phyloP scores from a whole-genome alignment of 1,140 invertebrate genomes.

The Aphaenogaster floridana region DNA sequence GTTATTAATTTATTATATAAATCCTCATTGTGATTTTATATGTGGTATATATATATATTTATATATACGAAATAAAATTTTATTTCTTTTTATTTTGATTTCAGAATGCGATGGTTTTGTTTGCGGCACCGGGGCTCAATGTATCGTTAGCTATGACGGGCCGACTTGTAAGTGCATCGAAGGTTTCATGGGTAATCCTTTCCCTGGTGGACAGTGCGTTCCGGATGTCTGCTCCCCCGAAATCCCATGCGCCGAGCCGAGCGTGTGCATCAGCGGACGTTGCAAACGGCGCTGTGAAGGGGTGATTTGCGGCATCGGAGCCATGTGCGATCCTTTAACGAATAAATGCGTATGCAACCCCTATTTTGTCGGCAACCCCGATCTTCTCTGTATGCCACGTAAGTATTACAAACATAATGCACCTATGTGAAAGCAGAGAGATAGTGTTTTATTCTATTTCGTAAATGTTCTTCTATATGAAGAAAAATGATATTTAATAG shows the following conservation, averaged over 20 bases:
- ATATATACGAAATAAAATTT: background rate
- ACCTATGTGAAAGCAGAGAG: background rate
- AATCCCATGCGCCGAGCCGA: constrained; percentile 92
- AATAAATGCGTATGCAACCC: constrained; percentile 95
- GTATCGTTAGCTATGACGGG: constrained; percentile 94
- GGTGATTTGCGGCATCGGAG: constrained; percentile 93
- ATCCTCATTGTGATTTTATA: background rate
- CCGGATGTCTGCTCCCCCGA: constrained; percentile 93
- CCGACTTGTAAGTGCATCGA: constrained; percentile 95
- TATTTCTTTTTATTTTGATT: constrained; percentile 62
- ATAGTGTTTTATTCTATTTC: background rate
- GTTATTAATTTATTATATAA: background rate
- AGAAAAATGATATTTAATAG: background rate
- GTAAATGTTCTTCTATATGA: background rate
- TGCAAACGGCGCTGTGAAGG: constrained; percentile 95
- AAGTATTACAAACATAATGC: constrained; percentile 86
- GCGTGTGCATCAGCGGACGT: constrained; percentile 93
- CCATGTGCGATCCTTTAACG: constrained; percentile 92
- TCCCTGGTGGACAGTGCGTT: constrained; percentile 94
- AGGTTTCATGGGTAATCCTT: constrained; percentile 95
- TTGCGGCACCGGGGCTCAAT: constrained; percentile 94
- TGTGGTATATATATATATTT: background rate
- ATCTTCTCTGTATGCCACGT: constrained; percentile 96
- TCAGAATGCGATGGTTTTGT: constrained; percentile 93
- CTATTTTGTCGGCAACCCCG: constrained; percentile 95